Percentiles rank a stretch among this genome's conserved stretches.
Conservation (phyloP, 2,797 vertebrate genomes). For the Lepus townsendii region DNA sequence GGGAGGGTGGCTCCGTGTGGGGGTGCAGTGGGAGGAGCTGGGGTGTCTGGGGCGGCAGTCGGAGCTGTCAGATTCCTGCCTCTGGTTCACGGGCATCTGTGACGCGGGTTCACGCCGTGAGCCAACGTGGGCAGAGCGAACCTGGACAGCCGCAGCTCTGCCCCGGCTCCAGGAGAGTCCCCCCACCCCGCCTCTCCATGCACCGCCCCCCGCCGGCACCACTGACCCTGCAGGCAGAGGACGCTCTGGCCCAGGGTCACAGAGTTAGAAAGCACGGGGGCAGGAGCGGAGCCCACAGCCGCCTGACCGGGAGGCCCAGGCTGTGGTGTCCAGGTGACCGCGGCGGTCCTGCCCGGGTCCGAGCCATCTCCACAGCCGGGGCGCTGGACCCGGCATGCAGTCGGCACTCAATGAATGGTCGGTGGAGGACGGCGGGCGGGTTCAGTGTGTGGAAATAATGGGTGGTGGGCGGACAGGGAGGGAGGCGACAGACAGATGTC, state of each 20-base stretch:
- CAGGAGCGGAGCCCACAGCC: background rate
- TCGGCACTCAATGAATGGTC: background rate
- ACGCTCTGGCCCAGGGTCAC: background rate
- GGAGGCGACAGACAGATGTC: background rate
- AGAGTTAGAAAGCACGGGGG: background rate
- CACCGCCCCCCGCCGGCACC: background rate
- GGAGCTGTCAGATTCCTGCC: background rate
- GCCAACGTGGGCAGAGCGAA: too few relatives aligned
- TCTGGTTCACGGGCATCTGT: background rate
- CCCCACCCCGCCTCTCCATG: background rate
- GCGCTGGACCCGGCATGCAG: background rate
- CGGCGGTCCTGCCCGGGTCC: background rate
- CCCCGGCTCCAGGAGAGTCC: too few relatives aligned
- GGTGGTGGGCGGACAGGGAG: background rate
- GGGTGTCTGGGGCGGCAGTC: background rate
- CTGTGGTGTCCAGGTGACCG: background rate
- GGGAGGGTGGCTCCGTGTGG: too few relatives aligned
- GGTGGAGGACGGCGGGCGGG: background rate
- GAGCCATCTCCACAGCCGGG: accelerated
- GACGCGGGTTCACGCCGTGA: too few relatives aligned
- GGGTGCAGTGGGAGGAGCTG: too few relatives aligned
- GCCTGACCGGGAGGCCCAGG: background rate
- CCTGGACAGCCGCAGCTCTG: too few relatives aligned
- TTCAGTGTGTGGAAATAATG: background rate
- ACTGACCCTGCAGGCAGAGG: too few relatives aligned